Evolutionary conservation across 2,797 vertebrate genomes (phyloP).

Genomic region (Pangasius krempfi): DNA sequence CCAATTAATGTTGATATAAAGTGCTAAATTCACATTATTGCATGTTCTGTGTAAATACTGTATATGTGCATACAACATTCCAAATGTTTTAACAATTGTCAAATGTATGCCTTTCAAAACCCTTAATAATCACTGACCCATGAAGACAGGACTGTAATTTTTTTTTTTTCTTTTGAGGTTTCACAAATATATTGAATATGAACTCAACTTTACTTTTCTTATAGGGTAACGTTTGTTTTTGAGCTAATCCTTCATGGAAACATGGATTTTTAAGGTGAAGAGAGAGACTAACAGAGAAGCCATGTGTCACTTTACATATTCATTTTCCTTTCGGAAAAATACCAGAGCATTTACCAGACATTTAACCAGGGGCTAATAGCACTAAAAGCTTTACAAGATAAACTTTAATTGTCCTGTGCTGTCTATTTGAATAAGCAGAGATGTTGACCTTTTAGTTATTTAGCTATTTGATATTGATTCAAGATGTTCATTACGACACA

Average conservation of each 20-base stretch:
- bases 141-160: too few species aligned
- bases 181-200: too few species aligned
- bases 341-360: background rate
- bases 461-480: too few species aligned
- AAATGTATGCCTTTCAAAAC: too few species aligned
- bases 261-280: background rate
- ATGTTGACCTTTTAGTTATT: background rate
- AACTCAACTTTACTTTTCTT: background rate
- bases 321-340: background rate
- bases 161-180: too few species aligned
- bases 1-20: background rate
- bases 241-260: background rate
- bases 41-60: too few species aligned
- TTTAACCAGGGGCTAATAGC: background rate
- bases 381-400: background rate
- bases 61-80: background rate
- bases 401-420: background rate
- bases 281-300: background rate
- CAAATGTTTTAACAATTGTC: background rate
- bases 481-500: too few species aligned
- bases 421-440: background rate
- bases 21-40: too few species aligned
- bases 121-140: too few species aligned
- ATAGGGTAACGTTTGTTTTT: background rate
- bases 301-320: background rate